Base-by-base conservation (phyloP, 2,888 invertebrate species). In the Nineta flava region DNA sequence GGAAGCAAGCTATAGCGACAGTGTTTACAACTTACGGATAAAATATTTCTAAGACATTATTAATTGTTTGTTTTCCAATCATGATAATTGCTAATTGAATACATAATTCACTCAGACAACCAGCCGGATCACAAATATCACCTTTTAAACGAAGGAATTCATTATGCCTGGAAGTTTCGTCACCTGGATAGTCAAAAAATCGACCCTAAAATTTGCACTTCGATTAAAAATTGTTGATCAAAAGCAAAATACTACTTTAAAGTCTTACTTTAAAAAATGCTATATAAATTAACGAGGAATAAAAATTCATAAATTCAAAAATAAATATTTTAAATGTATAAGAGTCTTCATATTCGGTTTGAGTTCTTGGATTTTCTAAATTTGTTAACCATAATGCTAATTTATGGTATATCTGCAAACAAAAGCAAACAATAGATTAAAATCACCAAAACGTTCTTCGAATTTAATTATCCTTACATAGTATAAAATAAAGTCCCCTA, bases 271-370 rank as follows among this genome's bases (percentile, higher is more conserved):
- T 96, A 65, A 97, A 94, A 67, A 97, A 97, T 0, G 97, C 97
- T 49, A 99, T 96, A 67, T 97, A 99, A 58, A 97, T 92, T n/a
- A 97, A 76, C 0, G 96, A 95, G 1, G 95, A 93, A 65, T 97
- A 99, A 67, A 88, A 96, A 67, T 97, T 99, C 77, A 97, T 91
- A 64, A 96, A 97, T 66, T 99, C 95, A 62, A 99, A 95, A 59
- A 95, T 77, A 73, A 95, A 99, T 67, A 97, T 93, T 69, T 97
- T 97, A 67, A 97, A 88, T 0, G 95, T 96, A 66, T 91, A 95
- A 0, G 93, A 94, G 63, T 94, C 91, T 66, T 99, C 97, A 63
- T 94, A 97, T 65, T 97, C 95, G 0, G 87, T 88, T 65, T 96
- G 94, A 0, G 96, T 97, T 45, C 93, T 72, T n/a, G 93, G 92